Evolutionary conservation across 2,113 vertebrate genomes (phyloP).

Genomic region (Gasterosteus nipponicus): DNA sequence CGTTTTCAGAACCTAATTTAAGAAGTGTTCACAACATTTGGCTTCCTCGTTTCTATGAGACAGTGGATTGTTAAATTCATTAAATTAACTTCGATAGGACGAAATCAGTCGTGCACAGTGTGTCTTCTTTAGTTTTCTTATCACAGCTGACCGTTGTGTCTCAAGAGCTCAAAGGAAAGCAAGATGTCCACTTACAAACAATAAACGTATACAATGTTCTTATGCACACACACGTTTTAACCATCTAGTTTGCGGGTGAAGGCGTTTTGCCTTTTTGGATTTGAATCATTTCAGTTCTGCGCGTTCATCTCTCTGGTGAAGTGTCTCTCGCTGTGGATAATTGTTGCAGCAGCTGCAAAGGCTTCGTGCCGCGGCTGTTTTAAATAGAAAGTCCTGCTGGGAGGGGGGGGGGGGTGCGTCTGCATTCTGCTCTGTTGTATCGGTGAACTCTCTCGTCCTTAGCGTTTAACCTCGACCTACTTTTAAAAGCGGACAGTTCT

Average conservation of each 20-base stretch:
- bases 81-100: no score
- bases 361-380: constrained; percentile 28
- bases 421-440: not conserved
- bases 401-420: not conserved
- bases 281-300: not conserved
- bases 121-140: constrained; percentile 1
- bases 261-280: not conserved
- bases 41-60: not conserved
- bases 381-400: constrained; percentile 47
- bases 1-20: not conserved
- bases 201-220: not conserved
- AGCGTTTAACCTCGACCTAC: not conserved
- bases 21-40: not conserved
- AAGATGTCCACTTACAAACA: constrained; percentile 71
- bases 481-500: not conserved
- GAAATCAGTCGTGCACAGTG: not conserved
- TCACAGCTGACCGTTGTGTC: not conserved
- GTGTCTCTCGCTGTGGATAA: constrained; percentile 23
- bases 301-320: not conserved
- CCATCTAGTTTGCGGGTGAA: not conserved
- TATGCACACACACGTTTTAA: not conserved
- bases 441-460: not conserved
- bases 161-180: constrained; percentile 18
- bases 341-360: constrained; percentile 34
- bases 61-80: not conserved